Evolutionary conservation across 2,797 vertebrate genomes (phyloP), one percentile per base, ranked within the genome.

Genomic region (Pempheris klunzingeri): DNA sequence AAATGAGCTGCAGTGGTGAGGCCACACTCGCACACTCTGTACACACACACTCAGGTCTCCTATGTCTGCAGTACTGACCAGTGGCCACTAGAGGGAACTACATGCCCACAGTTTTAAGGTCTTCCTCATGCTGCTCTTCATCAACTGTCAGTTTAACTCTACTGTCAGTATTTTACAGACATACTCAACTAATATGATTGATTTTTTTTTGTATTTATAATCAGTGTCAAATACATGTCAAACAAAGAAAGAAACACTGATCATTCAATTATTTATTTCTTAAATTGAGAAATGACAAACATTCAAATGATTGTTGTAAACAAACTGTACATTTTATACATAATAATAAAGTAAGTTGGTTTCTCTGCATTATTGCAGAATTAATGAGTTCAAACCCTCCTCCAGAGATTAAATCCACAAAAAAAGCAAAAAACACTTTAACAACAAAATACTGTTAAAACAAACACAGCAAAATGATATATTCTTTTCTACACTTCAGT

Each of bases 281-380:
- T 90, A 86, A 90, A 93, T 72, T 88, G 84, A 88, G 87, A 89
- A 90, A 84, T 90, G 89, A 92, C 89, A 93, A 92, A 92, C 91
- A 91, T 94, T 92, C 87, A 93, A 92, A 93, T 90, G 78, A 90
- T 81, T 92, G 92, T 78, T 94, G 93, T 95, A 94, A 95, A 95
- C 95, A 96, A 96, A 95, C 95, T 96, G 95, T 96, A 96, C 95
- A 96, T 95, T 95, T 95, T 96, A 93, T 96, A 95, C 94, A 96
- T 73, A 78, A 87, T 85, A 75, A 83, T 88, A 78, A 85, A 85
- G 84, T 69, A 84, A 77, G 86, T 81, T 73, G 58, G 62, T 87
- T 82, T 86, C 54, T 85, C 77, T 86, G 84, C 74, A 70, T 59
- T 81, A 70, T 61, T 79, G 66, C 73, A 81, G 83, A 82, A 85